Conservation (phyloP, 2,797 vertebrate genomes). For the Molothrus aeneus region DNA sequence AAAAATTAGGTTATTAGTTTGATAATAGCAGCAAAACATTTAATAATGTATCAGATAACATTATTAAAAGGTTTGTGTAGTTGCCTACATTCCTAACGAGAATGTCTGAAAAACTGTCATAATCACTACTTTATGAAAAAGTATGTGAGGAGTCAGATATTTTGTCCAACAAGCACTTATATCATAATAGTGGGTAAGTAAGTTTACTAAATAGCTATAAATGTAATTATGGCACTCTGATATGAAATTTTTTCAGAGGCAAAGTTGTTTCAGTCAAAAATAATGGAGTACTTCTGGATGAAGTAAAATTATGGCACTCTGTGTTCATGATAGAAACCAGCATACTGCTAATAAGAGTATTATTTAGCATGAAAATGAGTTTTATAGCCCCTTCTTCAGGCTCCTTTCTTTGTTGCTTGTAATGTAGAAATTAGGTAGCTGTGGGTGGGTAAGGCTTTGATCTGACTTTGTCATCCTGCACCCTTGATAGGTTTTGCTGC, state of each 20-base stretch:
- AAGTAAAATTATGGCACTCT: not conserved
- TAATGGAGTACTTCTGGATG: not conserved
- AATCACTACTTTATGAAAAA: not conserved
- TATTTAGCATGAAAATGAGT: not conserved
- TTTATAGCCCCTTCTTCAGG: not conserved
- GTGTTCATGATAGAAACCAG: not conserved
- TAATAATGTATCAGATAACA: not conserved
- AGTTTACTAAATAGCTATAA: not conserved
- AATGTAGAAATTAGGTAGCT: not conserved
- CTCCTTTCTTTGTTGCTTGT: not conserved
- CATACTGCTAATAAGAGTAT: not conserved
- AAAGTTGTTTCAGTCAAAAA: constrained; percentile 15
- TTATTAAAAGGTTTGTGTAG: not conserved
- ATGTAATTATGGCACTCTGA: not conserved
- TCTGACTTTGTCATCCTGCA: not conserved
- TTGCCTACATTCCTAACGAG: not conserved
- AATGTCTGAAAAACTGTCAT: not conserved
- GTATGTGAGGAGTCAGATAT: not conserved
- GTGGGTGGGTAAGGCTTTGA: not conserved
- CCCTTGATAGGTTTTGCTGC: not conserved
- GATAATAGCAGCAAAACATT: not conserved
- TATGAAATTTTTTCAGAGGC: not conserved
- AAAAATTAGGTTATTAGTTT: not conserved
- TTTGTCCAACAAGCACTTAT: not conserved
- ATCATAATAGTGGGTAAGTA: not conserved